Conservation (phyloP, 2,888 invertebrate genomes). For the Trichopoda pennipes region DNA sequence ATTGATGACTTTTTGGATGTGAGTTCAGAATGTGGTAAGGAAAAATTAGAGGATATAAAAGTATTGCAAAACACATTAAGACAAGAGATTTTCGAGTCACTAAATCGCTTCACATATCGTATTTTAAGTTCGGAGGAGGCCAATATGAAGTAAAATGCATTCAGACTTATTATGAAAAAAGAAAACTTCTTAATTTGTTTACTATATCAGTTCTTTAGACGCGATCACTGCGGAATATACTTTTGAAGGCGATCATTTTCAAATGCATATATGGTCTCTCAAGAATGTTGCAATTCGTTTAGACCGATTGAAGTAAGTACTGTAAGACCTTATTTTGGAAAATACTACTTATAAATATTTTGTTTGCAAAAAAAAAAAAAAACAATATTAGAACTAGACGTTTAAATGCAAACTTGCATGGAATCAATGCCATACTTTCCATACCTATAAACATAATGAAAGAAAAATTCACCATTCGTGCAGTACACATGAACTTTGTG, state of each 20-base stretch:
- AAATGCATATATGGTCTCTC: slow-evolving; percentile 76
- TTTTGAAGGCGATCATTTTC: slow-evolving; percentile 70
- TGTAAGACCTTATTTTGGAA: background rate
- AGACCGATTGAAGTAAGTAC: slow-evolving; percentile 72
- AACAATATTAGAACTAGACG: slow-evolving; percentile 70
- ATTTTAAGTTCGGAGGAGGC: slow-evolving; percentile 73
- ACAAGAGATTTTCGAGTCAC: slow-evolving; percentile 69
- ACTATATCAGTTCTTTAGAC: slow-evolving; percentile 70
- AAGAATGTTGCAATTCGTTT: slow-evolving; percentile 75
- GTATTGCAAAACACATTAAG: slow-evolving; percentile 67
- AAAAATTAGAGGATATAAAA: slow-evolving; percentile 63
- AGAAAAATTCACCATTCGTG: slow-evolving; percentile 75
- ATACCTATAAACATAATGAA: slow-evolving; percentile 74
- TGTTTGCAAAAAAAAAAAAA: background rate
- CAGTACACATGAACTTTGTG: slow-evolving; percentile 75
- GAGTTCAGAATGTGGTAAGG: slow-evolving; percentile 18
- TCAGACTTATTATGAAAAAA: background rate
- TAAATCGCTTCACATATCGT: slow-evolving; percentile 75
- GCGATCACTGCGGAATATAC: slow-evolving; percentile 72
- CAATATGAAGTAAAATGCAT: slow-evolving; percentile 74
- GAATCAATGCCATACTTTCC: slow-evolving; percentile 67
- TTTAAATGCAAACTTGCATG: slow-evolving; percentile 70
- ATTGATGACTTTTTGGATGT: slow-evolving; percentile 69
- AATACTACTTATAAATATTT: no score
- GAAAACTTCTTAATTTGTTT: background rate